A percentile compares a stretch with the other conserved stretches of the same genome.
Conservation (phyloP, 2,888 invertebrate genomes). For the Dermolepida albohirtum region DNA sequence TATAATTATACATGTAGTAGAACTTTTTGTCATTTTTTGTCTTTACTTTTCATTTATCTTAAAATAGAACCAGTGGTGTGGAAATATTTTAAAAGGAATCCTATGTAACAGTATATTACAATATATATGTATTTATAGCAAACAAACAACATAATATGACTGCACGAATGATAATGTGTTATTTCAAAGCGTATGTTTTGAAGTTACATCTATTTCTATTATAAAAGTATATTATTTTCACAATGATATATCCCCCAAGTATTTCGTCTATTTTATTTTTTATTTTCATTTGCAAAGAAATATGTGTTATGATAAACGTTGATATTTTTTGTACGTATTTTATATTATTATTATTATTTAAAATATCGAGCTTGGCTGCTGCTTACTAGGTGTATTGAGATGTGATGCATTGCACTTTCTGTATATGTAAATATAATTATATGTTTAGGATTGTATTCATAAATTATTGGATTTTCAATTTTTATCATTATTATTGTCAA, state of each 20-base stretch:
- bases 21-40: constrained; percentile 4
- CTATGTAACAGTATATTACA: constrained; percentile 21
- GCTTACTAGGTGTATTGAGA: constrained; percentile 60
- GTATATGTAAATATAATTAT: constrained; percentile 57
- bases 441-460: constrained; percentile 49
- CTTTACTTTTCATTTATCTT: constrained; percentile 10
- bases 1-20: no score
- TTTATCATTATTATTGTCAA: constrained; percentile 40
- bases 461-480: constrained; percentile 51
- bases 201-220: no score
- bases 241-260: not conserved
- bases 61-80: constrained; percentile 27
- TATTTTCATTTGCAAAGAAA: constrained; percentile 36
- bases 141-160: not conserved
- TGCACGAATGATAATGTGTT: not conserved
- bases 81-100: constrained; percentile 30
- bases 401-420: constrained; percentile 62
- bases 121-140: constrained; percentile 18
- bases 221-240: not conserved
- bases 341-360: constrained; percentile 58
- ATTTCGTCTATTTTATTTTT: constrained; percentile 32
- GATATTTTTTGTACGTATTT: constrained; percentile 55
- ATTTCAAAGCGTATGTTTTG: constrained; percentile 23
- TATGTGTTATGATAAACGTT: constrained; percentile 25
- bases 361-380: constrained; percentile 54